Evolutionary conservation across 35 echinoderm and acorn worm species (phyloP), one percentile per base, ranked within the genome.

Genomic region (Lytechinus pictus): DNA sequence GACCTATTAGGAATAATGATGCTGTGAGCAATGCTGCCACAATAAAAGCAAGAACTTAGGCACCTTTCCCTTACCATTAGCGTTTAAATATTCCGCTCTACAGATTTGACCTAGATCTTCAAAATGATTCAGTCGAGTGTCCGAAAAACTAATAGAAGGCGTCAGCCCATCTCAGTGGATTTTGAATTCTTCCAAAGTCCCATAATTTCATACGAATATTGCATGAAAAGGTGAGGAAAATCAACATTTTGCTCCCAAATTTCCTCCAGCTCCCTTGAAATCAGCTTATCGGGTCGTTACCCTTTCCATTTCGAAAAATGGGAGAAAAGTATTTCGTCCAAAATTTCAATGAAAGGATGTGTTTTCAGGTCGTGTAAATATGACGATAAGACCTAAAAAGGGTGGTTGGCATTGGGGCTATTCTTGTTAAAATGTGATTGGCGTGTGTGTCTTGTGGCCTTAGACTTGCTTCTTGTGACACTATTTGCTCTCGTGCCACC

Each of bases 291-390:
- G 61, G 57, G 79, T 95, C 94, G 79, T 95, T 86, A 54, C 92
- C 92, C 92, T 93, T 93, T 90, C 24, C 88, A 93, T 55, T 44
- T 44, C 55, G 53, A 93, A 57, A 93, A 54, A 90, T 52, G 27
- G 88, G 88, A 27, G 16, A 90, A 90, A 90, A 79, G 66, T 79
- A 79, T 79, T 79, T 79, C 66, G 66, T 24, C 19, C 66, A 79
- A 79, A n/a, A 90, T 54, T 52, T 54, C 10, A 90, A 55, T 93
- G 54, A 93, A 57, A 93, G 27, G 54, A 57, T 55, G 92, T 93
- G 52, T 93, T 93, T 93, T 57, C 92, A 93, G 92, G 92, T 93
- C 92, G 54, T 55, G 92, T 54, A 93, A 93, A 93, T 93, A 93
- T 93, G 52, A 57, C 92, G 92, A 93, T 57, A 93, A 93, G 54